Percentiles rank a stretch among this genome's conserved stretches.
phyloP scores from a whole-genome alignment of 2,797 vertebrate species.

The Megalops cyprinoides region DNA sequence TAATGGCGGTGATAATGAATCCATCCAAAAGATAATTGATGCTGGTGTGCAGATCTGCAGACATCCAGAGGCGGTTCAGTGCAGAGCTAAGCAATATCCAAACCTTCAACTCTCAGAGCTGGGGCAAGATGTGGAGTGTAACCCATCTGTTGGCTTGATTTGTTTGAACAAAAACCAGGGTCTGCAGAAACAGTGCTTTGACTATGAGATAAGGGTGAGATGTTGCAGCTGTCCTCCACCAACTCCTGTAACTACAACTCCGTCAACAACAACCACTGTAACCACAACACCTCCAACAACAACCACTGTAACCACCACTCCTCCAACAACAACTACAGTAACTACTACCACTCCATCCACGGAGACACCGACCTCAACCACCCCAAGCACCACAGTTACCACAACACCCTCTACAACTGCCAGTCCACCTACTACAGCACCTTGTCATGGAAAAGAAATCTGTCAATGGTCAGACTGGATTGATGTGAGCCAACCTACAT shows the following conservation, averaged over 20 bases:
- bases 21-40: conserved; percentile 42
- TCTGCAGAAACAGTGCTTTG: conserved; percentile 26
- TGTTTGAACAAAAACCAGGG: conserved; percentile 34
- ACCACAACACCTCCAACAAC: not conserved
- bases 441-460: no score
- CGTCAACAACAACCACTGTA: not conserved
- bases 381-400: no score
- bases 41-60: conserved; percentile 15
- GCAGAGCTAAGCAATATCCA: conserved; percentile 38
- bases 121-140: no score
- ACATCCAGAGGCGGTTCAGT: conserved; percentile 18
- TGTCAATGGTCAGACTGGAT: no score
- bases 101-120: no score
- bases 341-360: not conserved
- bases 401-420: no score
- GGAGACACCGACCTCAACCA: no score
- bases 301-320: not conserved
- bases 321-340: not conserved
- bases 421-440: no score
- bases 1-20: conserved; percentile 46
- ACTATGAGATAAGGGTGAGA: conserved; percentile 37
- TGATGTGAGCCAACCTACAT: no score
- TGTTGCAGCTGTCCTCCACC: conserved; percentile 19
- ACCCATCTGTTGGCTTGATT: conserved; percentile 21
- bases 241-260: not conserved